These are phyloP conservation scores for Leucophenga montana DNA, from an alignment of 2,888 invertebrate genomes.

Conservation along the genomic window DNA sequence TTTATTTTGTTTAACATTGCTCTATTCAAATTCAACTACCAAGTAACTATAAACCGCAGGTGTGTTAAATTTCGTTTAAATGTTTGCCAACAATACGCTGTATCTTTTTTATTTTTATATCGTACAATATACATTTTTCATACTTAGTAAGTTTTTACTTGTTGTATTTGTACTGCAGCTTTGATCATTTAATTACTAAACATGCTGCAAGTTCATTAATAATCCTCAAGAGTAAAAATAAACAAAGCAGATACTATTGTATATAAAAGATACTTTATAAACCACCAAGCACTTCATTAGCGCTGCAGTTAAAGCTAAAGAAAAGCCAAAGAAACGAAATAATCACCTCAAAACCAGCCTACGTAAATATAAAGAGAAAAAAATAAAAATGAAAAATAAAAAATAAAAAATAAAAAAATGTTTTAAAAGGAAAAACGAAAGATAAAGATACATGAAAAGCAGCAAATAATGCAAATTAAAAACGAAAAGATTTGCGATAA, in stretches of 20 bases:
- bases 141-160: neutral
- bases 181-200: constrained; percentile 10
- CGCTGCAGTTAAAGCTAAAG: constrained; percentile 1
- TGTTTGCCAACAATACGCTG: constrained; percentile 31
- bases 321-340: constrained; percentile 4
- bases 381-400: neutral
- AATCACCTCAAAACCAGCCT: neutral
- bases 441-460: constrained; percentile 17
- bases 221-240: too few species aligned
- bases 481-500: constrained; percentile 37
- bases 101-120: neutral
- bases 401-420: constrained; percentile 1
- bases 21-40: neutral
- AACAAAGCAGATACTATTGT: too few species aligned
- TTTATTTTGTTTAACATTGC: neutral
- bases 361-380: constrained; percentile 18
- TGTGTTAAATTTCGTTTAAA: constrained; percentile 41
- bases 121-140: too few species aligned
- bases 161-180: neutral
- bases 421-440: constrained; percentile 11
- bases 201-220: too few species aligned
- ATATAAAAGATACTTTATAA: too few species aligned
- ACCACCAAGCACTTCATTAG: constrained; percentile 1
- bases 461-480: constrained; percentile 52
- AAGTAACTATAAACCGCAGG: constrained; percentile 21